These are phyloP conservation scores for Sminthurinus signatus DNA, from an alignment of 1,140 invertebrate species.

Conservation along the genomic window DNA sequence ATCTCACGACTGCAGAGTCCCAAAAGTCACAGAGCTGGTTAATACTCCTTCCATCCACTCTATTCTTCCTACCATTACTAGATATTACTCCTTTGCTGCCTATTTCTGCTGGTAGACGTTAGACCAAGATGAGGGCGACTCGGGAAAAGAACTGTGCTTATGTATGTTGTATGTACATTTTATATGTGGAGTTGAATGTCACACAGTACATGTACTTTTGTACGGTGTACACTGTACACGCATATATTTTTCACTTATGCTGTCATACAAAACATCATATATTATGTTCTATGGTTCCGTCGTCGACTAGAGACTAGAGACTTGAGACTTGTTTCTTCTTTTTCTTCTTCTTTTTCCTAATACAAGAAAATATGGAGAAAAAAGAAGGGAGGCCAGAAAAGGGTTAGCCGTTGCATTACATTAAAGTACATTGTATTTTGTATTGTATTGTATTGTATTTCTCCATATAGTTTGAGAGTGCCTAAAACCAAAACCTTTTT, in stretches of 20 bases:
- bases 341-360: neutral
- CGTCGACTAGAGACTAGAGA: neutral
- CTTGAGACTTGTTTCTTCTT: neutral
- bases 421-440: too few species aligned
- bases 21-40: too few species aligned
- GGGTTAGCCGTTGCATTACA: too few species aligned
- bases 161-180: neutral
- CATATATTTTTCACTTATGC: constrained; percentile 26
- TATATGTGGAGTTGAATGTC: neutral
- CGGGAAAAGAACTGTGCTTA: neutral
- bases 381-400: neutral
- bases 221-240: constrained; percentile 1
- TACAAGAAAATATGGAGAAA: neutral
- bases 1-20: too few species aligned
- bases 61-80: too few species aligned
- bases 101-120: too few species aligned
- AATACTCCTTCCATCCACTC: too few species aligned
- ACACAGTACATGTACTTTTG: constrained; percentile 3
- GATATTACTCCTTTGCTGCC: too few species aligned
- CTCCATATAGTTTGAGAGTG: too few species aligned
- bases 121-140: too few species aligned
- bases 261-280: constrained; percentile 3
- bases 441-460: too few species aligned
- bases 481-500: too few species aligned
- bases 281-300: neutral